Conservation (phyloP, 2,113 vertebrate species). For the Thunnus thynnus region DNA sequence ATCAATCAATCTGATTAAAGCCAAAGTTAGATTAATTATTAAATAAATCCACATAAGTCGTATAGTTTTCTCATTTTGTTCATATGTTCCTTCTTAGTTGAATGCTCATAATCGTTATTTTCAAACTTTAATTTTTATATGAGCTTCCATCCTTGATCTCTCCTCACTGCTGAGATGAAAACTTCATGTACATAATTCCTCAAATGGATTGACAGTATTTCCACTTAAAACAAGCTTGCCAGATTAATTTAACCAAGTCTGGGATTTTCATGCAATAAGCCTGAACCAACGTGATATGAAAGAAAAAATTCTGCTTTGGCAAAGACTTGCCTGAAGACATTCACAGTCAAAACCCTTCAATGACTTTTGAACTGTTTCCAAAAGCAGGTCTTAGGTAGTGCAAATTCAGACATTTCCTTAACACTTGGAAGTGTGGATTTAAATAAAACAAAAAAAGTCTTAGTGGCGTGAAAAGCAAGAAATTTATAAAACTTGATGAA, state of each 20-base stretch:
- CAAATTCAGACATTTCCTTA: slow-evolving; percentile 17
- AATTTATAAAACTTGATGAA: slow-evolving; percentile 9
- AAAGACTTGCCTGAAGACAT: slow-evolving; percentile 7
- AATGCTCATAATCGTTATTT: background rate
- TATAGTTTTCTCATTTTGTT: background rate
- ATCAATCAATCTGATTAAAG: no score
- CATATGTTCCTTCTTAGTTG: background rate
- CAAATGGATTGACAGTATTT: background rate
- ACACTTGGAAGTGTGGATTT: slow-evolving; percentile 4
- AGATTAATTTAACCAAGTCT: slow-evolving; percentile 15
- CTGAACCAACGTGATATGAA: slow-evolving; percentile 11
- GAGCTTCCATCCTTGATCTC: background rate
- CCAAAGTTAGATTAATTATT: no score
- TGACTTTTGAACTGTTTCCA: slow-evolving; percentile 5
- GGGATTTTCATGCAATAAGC: slow-evolving; percentile 1
- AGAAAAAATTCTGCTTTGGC: background rate
- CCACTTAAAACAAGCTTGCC: background rate
- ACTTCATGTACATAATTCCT: background rate
- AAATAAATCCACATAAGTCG: no score
- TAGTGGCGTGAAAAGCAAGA: slow-evolving; percentile 13
- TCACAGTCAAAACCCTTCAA: background rate
- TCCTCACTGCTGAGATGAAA: background rate
- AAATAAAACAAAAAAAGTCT: slow-evolving; percentile 23
- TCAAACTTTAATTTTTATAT: background rate
- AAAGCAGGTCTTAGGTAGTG: slow-evolving; percentile 8